These are phyloP conservation scores for Drosophila helvetica DNA, from an alignment of 2,888 invertebrate genomes.

Conservation along the genomic window DNA sequence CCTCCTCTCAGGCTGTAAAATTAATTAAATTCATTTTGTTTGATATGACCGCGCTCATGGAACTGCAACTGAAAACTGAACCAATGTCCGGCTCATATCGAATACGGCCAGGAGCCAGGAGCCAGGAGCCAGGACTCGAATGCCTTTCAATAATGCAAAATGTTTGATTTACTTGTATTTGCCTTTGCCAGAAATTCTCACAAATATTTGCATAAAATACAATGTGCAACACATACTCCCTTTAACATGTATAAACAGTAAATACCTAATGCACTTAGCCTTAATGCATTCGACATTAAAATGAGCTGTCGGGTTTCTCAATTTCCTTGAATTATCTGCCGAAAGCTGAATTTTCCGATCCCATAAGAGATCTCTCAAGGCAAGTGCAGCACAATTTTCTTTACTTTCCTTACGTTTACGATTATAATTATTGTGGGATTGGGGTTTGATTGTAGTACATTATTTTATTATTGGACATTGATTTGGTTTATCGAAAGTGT, in stretches of 20 bases:
- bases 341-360: not conserved
- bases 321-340: constrained; percentile 22
- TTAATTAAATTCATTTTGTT: constrained; percentile 72
- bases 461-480: too few species aligned
- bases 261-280: constrained; percentile 59
- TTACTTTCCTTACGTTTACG: too few species aligned
- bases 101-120: constrained; percentile 4
- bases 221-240: constrained; percentile 8
- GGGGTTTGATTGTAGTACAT: too few species aligned
- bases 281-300: constrained; percentile 52
- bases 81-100: constrained; percentile 5
- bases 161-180: constrained; percentile 55
- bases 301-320: constrained; percentile 26
- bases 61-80: not conserved
- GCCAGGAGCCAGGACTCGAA: not conserved
- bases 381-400: too few species aligned
- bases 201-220: constrained; percentile 65
- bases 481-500: too few species aligned
- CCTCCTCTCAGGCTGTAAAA: constrained; percentile 52
- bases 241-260: constrained; percentile 32
- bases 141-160: constrained; percentile 63
- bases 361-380: too few species aligned
- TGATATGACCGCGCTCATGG: constrained; percentile 38
- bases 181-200: constrained; percentile 20
- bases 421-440: too few species aligned